These are phyloP conservation scores for Falco rusticolus DNA, from an alignment of 2,797 vertebrate genomes.

Conservation along the genomic window DNA sequence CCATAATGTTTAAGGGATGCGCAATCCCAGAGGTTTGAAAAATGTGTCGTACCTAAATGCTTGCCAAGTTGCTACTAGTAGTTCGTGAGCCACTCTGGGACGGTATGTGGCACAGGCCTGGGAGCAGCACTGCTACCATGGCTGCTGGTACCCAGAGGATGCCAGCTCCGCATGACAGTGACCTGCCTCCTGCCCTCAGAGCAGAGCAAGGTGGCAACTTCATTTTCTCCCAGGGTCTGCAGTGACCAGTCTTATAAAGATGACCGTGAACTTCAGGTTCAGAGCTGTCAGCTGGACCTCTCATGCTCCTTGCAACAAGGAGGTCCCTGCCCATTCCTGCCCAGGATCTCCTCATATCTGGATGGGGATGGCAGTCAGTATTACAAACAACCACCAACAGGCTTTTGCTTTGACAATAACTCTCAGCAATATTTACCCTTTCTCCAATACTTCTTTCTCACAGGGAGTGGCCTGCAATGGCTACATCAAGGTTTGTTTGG, in stretches of 20 bases:
- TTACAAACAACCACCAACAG: background rate
- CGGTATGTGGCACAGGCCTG: background rate
- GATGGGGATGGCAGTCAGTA: background rate
- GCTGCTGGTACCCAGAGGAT: background rate
- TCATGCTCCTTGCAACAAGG: fast-evolving
- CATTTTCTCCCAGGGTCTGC: background rate
- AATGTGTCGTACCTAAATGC: background rate
- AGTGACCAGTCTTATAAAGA: background rate
- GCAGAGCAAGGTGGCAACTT: background rate
- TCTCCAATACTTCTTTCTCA: background rate
- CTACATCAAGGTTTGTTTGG: background rate
- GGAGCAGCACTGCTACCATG: background rate
- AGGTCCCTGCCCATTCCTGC: background rate
- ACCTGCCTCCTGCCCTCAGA: background rate
- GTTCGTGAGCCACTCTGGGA: background rate
- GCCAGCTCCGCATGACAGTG: fast-evolving
- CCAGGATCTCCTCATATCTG: background rate
- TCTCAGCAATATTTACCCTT: background rate
- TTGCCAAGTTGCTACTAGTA: background rate
- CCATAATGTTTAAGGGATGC: background rate
- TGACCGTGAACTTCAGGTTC: background rate
- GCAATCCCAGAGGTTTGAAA: background rate
- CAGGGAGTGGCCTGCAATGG: background rate
- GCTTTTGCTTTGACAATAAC: background rate
- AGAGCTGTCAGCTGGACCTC: background rate